Base-by-base conservation (phyloP, 1,140 invertebrate genomes). In the Megalonaias nervosa region DNA sequence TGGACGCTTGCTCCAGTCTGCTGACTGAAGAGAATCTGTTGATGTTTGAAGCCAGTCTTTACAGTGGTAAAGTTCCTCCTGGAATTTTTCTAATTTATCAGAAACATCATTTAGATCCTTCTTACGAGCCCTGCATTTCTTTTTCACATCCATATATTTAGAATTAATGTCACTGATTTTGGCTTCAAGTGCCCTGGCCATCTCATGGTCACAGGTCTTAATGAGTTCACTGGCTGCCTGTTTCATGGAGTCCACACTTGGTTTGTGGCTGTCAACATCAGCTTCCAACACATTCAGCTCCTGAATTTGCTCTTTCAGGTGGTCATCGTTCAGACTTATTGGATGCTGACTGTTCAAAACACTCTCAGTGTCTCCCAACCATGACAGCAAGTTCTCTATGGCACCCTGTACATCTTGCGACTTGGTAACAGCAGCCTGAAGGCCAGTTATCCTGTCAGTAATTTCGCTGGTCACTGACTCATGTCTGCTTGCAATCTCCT, bases 371-470 rank as follows among this genome's bases (percentile, higher is more conserved):
- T 95, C 94, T 77, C 94, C 95, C 57, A 98, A 91, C 97, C 97
- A 98, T 66, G 92, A 90, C 11, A 95, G 93, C 14, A 98, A 93
- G 70, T 95, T 93, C 85, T 98, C 96, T 1, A 98, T 92, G 14
- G 96, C 96, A 89, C 98, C 96, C 88, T 98, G 96, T 16, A 98
- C 94, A n/a, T 96, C 97, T 91, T 98, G 97, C 71, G 96, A 97
- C 89, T 98, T 96, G 12, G 97, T 94, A 57, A 98, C 91, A 0
- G 97, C 96, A 0, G 95, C 95, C 82, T 98, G 89, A 23, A 90
- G 77, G 26, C 73, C 72, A 62, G 86, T 87, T n/a, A 83, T 78
- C 31, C 81, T 78, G 23, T 83, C 83, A 73, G 79, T 83, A 26
- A 88, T 81, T 67, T 85, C 84, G 93, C 17, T 97, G 90, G 1